phyloP scores from a whole-genome alignment of 1,140 invertebrate genomes.

The Schlechtendalia chinensis region DNA sequence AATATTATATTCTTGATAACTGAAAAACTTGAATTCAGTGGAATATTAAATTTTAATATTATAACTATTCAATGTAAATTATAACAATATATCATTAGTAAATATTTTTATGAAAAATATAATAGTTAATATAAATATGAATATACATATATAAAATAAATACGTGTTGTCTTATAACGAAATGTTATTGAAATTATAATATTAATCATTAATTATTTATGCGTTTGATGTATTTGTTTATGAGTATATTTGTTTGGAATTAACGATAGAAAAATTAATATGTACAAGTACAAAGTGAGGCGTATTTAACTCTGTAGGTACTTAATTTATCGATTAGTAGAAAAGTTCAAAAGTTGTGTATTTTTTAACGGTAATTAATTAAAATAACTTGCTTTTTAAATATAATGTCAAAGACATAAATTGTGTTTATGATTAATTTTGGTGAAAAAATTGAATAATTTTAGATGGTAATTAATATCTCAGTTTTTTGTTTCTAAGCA shows the following conservation, averaged over 20 bases:
- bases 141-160: neutral
- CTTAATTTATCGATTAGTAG: neutral
- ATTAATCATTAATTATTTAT: neutral
- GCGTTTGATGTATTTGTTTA: neutral
- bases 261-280: neutral
- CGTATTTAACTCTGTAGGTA: neutral
- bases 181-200: neutral
- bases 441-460: neutral
- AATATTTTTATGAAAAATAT: too few species aligned
- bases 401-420: constrained; percentile 9
- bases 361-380: constrained; percentile 25
- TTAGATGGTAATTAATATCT: neutral
- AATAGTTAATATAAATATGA: too few species aligned
- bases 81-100: too few species aligned
- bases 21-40: too few species aligned
- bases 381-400: neutral
- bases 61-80: too few species aligned
- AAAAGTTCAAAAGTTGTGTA: neutral
- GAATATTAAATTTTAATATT: too few species aligned
- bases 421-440: constrained; percentile 7
- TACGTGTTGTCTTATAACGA: neutral
- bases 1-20: too few species aligned
- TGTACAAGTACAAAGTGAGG: neutral
- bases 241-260: neutral
- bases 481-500: neutral